phyloP scores from a whole-genome alignment of 2,113 vertebrate species.

The Stegastes partitus region DNA sequence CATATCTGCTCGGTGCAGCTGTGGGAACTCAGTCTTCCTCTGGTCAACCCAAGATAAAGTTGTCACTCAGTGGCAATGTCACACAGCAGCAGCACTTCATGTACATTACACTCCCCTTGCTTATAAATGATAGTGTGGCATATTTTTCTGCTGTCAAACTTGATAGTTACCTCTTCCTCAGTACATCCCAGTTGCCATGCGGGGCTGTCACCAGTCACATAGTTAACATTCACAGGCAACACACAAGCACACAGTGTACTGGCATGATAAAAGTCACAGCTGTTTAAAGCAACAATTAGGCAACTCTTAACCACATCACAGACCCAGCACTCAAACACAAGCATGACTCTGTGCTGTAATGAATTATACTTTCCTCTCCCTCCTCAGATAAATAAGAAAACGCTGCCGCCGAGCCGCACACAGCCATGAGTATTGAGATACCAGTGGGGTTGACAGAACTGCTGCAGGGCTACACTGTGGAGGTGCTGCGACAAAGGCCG shows the following conservation, averaged over 20 bases:
- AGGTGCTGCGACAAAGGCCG: constrained; percentile 94
- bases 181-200: not conserved
- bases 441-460: constrained; percentile 96
- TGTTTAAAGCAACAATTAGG: constrained; percentile 24
- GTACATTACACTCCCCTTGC: constrained; percentile 13
- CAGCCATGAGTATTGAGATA: constrained; percentile 96
- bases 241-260: not conserved
- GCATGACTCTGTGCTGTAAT: constrained; percentile 39
- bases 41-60: constrained; percentile 58
- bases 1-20: constrained; percentile 54
- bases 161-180: not conserved
- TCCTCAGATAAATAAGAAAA: constrained; percentile 55
- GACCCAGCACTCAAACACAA: constrained; percentile 31
- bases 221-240: constrained; percentile 2
- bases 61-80: constrained; percentile 50
- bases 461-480: constrained; percentile 97
- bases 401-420: constrained; percentile 54
- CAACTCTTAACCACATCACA: not conserved
- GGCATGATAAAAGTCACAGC: constrained; percentile 21
- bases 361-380: constrained; percentile 12
- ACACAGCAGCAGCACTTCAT: constrained; percentile 33
- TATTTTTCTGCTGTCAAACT: constrained; percentile 24
- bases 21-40: constrained; percentile 53
- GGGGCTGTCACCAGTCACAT: constrained; percentile 32
- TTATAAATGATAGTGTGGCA: not conserved